Percentiles rank a stretch among this genome's conserved stretches.
Conservation (phyloP, 1,140 invertebrate species). For the Conus ventricosus region DNA sequence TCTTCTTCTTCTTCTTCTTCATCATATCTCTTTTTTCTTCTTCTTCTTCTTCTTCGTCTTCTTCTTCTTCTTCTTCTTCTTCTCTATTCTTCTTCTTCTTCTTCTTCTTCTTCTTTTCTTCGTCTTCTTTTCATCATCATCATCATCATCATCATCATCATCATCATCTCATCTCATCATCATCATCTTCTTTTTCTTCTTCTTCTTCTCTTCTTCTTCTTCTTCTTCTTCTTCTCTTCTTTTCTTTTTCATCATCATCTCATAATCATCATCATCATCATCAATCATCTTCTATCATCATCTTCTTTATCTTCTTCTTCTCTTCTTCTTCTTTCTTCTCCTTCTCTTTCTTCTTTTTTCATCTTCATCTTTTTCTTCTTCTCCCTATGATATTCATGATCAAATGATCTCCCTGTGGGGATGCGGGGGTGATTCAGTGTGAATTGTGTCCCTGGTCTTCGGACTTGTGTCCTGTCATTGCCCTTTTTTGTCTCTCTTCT, state of each 20-base stretch:
- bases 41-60: slow-evolving; percentile 33
- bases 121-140: slow-evolving; percentile 6
- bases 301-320: too few species aligned
- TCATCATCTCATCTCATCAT: slow-evolving; percentile 36
- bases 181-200: too few species aligned
- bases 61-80: slow-evolving; percentile 37
- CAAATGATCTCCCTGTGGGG: too few species aligned
- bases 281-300: slow-evolving; percentile 42
- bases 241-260: too few species aligned
- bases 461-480: too few species aligned
- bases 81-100: slow-evolving; percentile 8
- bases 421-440: too few species aligned
- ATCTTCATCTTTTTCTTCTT: background rate
- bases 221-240: slow-evolving; percentile 13
- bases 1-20: slow-evolving; percentile 25
- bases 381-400: too few species aligned
- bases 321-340: too few species aligned
- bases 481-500: too few species aligned
- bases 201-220: background rate
- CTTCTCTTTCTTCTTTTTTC: slow-evolving; percentile 30
- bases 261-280: slow-evolving; percentile 19
- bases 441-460: too few species aligned
- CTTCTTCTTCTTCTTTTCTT: too few species aligned
- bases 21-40: too few species aligned
- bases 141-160: slow-evolving; percentile 31